Percentiles rank a stretch among this genome's conserved stretches.
Evolutionary conservation across 2,113 vertebrate species (phyloP).

Genomic region (Todiramphus chloris): DNA sequence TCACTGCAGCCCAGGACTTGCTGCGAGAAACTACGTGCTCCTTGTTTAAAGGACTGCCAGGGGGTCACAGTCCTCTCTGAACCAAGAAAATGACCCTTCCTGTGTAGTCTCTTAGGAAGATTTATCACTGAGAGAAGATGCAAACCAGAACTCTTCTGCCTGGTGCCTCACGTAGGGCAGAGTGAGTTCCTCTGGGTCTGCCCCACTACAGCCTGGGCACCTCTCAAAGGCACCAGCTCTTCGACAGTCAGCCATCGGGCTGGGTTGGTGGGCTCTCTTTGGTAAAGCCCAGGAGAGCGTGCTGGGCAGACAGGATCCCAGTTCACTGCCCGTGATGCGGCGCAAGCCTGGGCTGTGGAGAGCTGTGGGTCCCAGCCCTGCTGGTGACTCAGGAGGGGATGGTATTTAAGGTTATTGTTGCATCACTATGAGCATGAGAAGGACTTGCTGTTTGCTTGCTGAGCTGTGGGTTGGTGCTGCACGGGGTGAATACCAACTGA

Average conservation of each 20-base stretch:
- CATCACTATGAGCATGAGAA: background rate
- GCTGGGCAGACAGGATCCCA: accelerated
- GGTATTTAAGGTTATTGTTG: background rate
- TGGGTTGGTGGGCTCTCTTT: background rate
- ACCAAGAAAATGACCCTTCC: background rate
- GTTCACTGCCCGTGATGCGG: accelerated
- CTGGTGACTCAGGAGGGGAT: background rate
- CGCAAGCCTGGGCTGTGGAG: background rate
- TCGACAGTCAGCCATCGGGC: background rate
- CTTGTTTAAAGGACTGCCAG: background rate
- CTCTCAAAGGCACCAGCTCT: background rate
- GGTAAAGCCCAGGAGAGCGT: background rate
- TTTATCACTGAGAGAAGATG: background rate
- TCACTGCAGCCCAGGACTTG: background rate
- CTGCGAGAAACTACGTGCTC: background rate
- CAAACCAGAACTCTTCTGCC: background rate
- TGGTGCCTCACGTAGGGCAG: background rate
- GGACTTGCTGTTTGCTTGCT: background rate
- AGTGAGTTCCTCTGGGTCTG: background rate
- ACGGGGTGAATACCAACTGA: background rate
- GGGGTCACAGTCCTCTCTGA: background rate
- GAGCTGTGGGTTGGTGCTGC: background rate
- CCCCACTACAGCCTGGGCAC: background rate
- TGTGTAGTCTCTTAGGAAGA: background rate
- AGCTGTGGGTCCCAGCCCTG: background rate